phyloP scores from a whole-genome alignment of 2,888 invertebrate species.

The Campoletis raptor region DNA sequence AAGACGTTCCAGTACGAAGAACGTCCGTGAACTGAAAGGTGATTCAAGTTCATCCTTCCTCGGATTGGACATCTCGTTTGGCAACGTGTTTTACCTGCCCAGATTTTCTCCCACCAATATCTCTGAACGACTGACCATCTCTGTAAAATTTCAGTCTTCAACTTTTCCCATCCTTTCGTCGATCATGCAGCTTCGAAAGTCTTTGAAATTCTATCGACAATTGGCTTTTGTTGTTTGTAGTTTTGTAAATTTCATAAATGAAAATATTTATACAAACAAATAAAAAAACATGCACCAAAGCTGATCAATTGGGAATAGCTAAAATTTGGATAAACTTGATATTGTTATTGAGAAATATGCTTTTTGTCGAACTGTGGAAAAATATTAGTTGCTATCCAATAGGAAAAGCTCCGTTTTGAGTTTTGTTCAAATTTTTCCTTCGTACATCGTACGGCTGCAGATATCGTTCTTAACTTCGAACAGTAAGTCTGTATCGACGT shows the following conservation, averaged over 20 bases:
- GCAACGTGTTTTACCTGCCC: constrained; percentile 63
- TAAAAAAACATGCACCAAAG: neutral
- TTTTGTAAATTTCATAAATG: neutral
- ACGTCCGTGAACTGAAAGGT: constrained; percentile 74
- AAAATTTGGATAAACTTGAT: neutral
- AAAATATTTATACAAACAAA: neutral
- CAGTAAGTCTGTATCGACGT: constrained; percentile 3
- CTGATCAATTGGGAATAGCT: neutral
- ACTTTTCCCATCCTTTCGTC: neutral
- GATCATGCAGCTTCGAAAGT: neutral
- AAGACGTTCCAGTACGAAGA: constrained; percentile 55
- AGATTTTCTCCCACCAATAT: constrained; percentile 60
- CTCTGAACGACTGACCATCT: constrained; percentile 26
- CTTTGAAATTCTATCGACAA: neutral
- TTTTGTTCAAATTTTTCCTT: neutral
- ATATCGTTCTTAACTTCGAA: constrained; percentile 34
- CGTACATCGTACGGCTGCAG: neutral
- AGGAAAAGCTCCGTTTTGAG: neutral
- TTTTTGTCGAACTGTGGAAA: neutral
- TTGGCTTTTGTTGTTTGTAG: neutral
- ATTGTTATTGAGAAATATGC: neutral
- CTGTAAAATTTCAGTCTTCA: constrained; percentile 26
- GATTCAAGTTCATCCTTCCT: constrained; percentile 70
- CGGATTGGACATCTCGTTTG: constrained; percentile 25
- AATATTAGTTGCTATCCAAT: neutral